Evolutionary conservation across 2,113 vertebrate genomes (phyloP), one percentile per base, ranked within the genome.

Genomic region (Furnarius figulus): DNA sequence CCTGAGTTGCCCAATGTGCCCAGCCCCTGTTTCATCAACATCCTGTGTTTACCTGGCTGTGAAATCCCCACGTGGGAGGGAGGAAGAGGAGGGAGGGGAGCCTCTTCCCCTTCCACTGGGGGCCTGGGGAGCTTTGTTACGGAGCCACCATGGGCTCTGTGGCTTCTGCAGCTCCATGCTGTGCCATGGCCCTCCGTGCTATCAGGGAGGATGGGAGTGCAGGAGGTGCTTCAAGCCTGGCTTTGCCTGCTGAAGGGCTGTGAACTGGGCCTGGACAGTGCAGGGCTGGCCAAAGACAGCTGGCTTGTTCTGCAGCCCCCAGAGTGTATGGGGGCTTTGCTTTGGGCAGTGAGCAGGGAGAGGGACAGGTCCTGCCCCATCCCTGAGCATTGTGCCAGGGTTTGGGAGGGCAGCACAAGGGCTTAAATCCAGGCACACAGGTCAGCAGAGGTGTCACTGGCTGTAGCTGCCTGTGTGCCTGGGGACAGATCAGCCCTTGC

Each of bases 1-100:
- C 74, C 70, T 0, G 0, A 8, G 6, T 94, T 94, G 93, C 95
- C 81, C 95, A 93, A 85, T 72, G 30, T 87, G 89, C 68, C 2
- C 23, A 84, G 76, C 61, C 87, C 79, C 20, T 2, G 3, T 87
- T 87, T 67, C 90, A 72, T 87, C 94, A 93, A 86, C 90, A 94
- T 95, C 95, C 94, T 93, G 90, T 97, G 94, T 93, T 96, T 93
- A 96, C 92, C 94, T 95, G 94, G 47, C 83, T 73, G 83, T 50
- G 70, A 63, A 87, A 75, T 67, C 87, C 37, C 46, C 67, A 49
- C 0, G 11, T 2, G 3, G 59, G 49, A 70, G 63, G 35, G 85
- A 94, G 94, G 93, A 91, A 94, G 89, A 90, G 73, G 73, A 74
- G 73, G 79, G 52, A 91, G 66, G 30, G 79, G 81, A 94, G 25